Evolutionary conservation across 1,140 invertebrate genomes (phyloP).

Genomic region (Conus betulinus): DNA sequence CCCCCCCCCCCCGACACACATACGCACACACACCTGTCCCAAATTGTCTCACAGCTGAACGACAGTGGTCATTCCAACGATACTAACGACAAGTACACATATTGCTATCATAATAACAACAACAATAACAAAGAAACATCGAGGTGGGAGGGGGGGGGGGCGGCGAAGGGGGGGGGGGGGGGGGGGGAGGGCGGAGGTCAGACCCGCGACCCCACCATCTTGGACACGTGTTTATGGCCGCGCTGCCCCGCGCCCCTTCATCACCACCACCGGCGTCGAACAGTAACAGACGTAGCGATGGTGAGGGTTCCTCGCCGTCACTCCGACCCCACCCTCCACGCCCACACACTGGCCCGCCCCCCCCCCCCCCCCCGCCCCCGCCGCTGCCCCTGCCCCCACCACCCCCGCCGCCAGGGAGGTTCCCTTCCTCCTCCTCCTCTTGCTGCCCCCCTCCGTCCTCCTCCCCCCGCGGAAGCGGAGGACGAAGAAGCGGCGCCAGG

Average conservation of each 20-base stretch:
- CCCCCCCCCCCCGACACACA: too few species aligned
- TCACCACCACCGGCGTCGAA: neutral
- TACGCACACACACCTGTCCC: too few species aligned
- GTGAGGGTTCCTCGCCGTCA: neutral
- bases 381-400: neutral
- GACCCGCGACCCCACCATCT: neutral
- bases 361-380: neutral
- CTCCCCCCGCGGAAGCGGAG: conserved; percentile 58
- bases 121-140: conserved; percentile 13
- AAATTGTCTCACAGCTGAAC: too few species aligned
- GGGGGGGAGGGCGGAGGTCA: neutral
- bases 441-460: conserved; percentile 47
- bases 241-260: neutral
- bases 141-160: neutral
- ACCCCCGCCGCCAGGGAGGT: neutral
- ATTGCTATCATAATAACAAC: neutral
- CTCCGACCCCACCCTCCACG: neutral
- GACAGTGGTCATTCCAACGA: neutral
- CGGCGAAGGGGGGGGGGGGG: neutral
- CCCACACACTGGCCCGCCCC: neutral
- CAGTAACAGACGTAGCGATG: neutral
- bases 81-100: neutral
- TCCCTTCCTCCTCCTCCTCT: conserved; percentile 50
- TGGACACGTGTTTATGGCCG: neutral
- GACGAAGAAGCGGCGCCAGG: conserved; percentile 81